Conservation (phyloP, 2,797 vertebrate species). For the Squalus acanthias region DNA sequence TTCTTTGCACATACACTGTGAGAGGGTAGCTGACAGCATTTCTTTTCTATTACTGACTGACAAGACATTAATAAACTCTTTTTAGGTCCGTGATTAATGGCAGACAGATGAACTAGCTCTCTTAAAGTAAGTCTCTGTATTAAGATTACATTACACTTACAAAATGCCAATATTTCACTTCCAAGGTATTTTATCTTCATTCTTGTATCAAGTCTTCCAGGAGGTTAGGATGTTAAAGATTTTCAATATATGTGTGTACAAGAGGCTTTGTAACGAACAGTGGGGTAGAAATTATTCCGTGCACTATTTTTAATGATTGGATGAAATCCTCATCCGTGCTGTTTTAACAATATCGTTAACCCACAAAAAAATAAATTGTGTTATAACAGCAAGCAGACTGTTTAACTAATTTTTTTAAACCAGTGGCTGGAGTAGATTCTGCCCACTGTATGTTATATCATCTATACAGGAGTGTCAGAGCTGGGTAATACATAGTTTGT, state of each 20-base stretch:
- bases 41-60: conserved; percentile 55
- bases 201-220: background rate
- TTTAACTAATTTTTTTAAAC: background rate
- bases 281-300: background rate
- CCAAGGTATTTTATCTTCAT: background rate
- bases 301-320: background rate
- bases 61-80: conserved; percentile 59
- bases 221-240: background rate
- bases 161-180: conserved; percentile 2
- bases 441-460: background rate
- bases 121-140: conserved; percentile 1
- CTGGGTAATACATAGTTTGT: background rate
- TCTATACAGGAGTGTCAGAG: background rate
- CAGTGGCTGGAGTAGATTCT: background rate
- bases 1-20: conserved; percentile 66
- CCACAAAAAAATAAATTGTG: background rate
- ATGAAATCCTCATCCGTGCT: background rate
- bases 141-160: conserved; percentile 14
- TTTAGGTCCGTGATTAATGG: conserved; percentile 50
- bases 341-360: background rate
- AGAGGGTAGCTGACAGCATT: conserved; percentile 50
- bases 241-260: background rate
- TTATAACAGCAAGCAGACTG: background rate
- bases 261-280: background rate
- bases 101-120: conserved; percentile 37